phyloP scores from a whole-genome alignment of 2,797 vertebrate genomes.

The Dipus sagitta region DNA sequence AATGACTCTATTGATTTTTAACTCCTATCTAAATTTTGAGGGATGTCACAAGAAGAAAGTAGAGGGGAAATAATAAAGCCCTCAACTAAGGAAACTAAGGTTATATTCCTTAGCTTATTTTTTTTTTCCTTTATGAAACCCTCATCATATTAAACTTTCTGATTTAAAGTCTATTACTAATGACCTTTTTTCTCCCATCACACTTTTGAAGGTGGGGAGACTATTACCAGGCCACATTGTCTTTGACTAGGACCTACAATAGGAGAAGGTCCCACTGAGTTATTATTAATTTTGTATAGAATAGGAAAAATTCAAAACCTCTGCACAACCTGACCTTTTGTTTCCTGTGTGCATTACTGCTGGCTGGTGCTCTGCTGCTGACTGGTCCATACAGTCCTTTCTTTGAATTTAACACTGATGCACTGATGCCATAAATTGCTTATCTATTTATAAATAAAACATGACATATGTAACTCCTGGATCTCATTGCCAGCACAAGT shows the following conservation, averaged over 20 bases:
- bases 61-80: neutral
- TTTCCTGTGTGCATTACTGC: constrained; percentile 60
- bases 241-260: constrained; percentile 57
- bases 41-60: constrained; percentile 30
- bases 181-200: constrained; percentile 25
- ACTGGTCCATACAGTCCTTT: constrained; percentile 56
- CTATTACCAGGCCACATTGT: constrained; percentile 63
- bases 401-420: constrained; percentile 63
- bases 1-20: constrained; percentile 43
- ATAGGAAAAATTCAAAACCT: constrained; percentile 36
- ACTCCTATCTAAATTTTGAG: neutral
- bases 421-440: constrained; percentile 51
- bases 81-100: neutral
- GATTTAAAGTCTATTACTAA: constrained; percentile 66
- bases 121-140: constrained; percentile 48
- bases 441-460: constrained; percentile 78
- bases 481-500: constrained; percentile 61
- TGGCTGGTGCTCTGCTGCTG: constrained; percentile 25
- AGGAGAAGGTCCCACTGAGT: constrained; percentile 64
- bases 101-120: neutral
- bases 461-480: constrained; percentile 69
- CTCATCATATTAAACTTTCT: constrained; percentile 51
- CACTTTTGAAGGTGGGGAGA: constrained; percentile 25
- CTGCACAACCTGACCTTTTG: constrained; percentile 42
- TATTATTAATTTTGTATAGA: constrained; percentile 78